Evolutionary conservation across 2,888 invertebrate genomes (phyloP).

Genomic region (Brenthis daphne): DNA sequence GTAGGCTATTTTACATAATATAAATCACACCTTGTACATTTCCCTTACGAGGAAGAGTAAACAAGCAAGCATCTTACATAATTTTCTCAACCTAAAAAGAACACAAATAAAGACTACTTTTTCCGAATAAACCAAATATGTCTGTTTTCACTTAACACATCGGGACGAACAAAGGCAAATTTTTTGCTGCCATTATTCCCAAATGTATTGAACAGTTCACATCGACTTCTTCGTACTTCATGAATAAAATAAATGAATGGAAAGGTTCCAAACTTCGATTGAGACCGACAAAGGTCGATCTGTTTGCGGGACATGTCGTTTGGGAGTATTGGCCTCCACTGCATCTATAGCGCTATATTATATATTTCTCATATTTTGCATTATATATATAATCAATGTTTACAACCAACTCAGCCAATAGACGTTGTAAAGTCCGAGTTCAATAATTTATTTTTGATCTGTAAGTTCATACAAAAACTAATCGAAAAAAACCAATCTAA

Average conservation of each 20-base stretch:
- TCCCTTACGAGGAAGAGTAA: no score
- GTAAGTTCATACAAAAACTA: no score
- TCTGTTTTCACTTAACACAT: constrained; percentile 17
- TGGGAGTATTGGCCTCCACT: constrained; percentile 8
- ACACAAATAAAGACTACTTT: no score
- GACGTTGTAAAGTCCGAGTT: not conserved
- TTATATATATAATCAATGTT: not conserved
- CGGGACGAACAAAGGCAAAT: constrained; percentile 7
- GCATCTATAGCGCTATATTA: constrained; percentile 11
- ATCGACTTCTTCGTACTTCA: constrained; percentile 35
- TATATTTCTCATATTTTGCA: not conserved
- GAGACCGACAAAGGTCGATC: constrained; percentile 35
- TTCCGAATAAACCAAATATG: not conserved
- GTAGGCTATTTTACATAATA: no score
- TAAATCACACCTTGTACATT: no score
- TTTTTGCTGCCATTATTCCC: constrained; percentile 23
- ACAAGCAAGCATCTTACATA: no score
- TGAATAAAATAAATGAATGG: constrained; percentile 44
- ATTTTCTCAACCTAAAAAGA: no score
- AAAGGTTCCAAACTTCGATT: constrained; percentile 34
- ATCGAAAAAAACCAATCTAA: no score
- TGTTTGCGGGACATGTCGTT: constrained; percentile 37
- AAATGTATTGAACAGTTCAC: constrained; percentile 30
- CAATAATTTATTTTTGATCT: no score
- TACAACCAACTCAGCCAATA: not conserved